Evolutionary conservation across 2,888 invertebrate genomes (phyloP), one percentile per base, ranked within the genome.

Genomic region (Harpagoxenus sublaevis): DNA sequence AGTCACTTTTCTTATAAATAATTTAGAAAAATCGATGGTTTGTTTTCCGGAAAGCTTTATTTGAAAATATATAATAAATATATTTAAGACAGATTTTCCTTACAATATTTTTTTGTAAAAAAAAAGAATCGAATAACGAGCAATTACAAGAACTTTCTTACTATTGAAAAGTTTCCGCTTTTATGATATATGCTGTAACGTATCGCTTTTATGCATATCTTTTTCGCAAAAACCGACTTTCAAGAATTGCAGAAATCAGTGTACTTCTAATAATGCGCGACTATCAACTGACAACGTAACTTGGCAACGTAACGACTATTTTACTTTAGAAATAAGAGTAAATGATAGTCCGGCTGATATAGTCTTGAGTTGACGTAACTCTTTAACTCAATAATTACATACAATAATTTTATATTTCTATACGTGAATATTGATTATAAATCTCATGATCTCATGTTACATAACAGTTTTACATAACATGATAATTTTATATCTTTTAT

Each of bases 241-340:
- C 35, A 23, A 5, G 51, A 1, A 63, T 51, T 77, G 18, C 6
- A 53, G 12, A 77, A 8, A 53, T 42, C 8, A 15, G 12, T 18
- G 10, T 18, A 53, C 39, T 68, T 66, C 18, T 1, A 68, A 31
- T 51, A 53, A 53, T 28, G 12, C 31, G 3, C 10, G 57, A 45
- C 31, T 63, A 63, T 75, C 10, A 35, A 75, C 6, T 51, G 18
- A 51, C 18, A 51, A 18, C 51, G 51, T 51, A 51, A 51, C 1
- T 35, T 35, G 18, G 42, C 23, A 45, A 62, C 31, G 28, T 60
- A 28, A 60, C 23, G 45, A 75, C 15, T 53, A 77, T 39, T 39
- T 66, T 77, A 51, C 66, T 53, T 39, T 77, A 53, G 8, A 66
- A 45, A 48, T 77, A 39, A 77, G 23, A 45, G 18, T 71, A 35